Evolutionary conservation across 1,140 invertebrate genomes (phyloP), one percentile per base, ranked within the genome.

Genomic region (Cephus cinctus): DNA sequence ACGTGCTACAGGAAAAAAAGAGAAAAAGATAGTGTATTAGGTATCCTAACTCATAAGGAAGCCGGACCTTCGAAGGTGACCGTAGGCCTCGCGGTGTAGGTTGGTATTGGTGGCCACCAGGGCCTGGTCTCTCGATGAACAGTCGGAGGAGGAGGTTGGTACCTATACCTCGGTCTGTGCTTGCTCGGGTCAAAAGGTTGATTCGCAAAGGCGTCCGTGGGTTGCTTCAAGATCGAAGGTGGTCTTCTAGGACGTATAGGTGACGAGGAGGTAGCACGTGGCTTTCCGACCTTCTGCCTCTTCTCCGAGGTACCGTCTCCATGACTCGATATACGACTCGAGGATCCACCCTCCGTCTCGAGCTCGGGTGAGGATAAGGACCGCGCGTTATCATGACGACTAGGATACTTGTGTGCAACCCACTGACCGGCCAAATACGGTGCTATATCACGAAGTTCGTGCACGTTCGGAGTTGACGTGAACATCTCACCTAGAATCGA

Each of bases 401-500:
- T 85, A 0, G 88, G 86, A 67, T 84, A 86, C 56, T 80, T 81
- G 64, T 91, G 87, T 5, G 89, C 86, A 21, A 87, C 80, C 89
- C 89, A 90, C 6, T 83, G 76, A 2, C 86, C 88, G 1, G 85
- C 80, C 46, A 90, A 69, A 70, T 90, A 89, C 0, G 87, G 85
- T 4, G 86, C 85, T 16, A 91, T 87, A 56, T 88, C 87, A 1
- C 83, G 77, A 1, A 91, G 72, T 59, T 92, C 88, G 47, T 83
- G 81, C 12, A 93, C 78, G 59, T 90, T 86, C 1, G 89, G 89
- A 18, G 86, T 83, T 0, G 89, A 92, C 1, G 87, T 87, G 59
- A 88, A 92, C 79, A 92, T 87, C 57, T 88, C 83, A 0, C 88
- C 88, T 5, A 91, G 69, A 6, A 89, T 67, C 4, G 87, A 88